Evolutionary conservation across 2,797 vertebrate species (phyloP).

Genomic region (Prunella strophiata): DNA sequence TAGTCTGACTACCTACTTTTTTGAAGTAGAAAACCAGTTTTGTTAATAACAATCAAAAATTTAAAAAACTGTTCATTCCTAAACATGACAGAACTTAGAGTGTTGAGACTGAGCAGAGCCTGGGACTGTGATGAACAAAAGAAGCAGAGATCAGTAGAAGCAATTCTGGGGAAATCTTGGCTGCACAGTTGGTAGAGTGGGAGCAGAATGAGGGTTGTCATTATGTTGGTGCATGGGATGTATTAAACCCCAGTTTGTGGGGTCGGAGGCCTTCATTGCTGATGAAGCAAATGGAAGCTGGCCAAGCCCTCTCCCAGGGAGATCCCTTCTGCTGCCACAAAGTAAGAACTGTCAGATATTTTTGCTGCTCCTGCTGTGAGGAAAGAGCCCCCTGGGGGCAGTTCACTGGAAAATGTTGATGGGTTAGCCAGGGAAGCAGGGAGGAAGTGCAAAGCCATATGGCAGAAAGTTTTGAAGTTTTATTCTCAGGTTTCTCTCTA

Average conservation of each 20-base stretch:
- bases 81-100: background rate
- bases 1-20: background rate
- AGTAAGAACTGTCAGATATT: background rate
- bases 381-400: background rate
- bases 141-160: background rate
- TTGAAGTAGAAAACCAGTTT: background rate
- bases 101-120: background rate
- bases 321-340: background rate
- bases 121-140: fast-evolving
- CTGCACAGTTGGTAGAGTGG: background rate
- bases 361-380: background rate
- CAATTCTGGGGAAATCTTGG: background rate
- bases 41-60: background rate
- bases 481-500: background rate
- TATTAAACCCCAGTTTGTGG: background rate
- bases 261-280: background rate
- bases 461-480: background rate
- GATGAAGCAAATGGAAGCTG: background rate
- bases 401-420: background rate
- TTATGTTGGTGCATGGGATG: background rate
- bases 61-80: background rate
- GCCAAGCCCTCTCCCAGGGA: background rate
- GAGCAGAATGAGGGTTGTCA: background rate
- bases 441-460: background rate
- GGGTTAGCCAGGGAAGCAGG: background rate